Conservation (phyloP, 2,113 vertebrate genomes). For the Neofelis nebulosa region DNA sequence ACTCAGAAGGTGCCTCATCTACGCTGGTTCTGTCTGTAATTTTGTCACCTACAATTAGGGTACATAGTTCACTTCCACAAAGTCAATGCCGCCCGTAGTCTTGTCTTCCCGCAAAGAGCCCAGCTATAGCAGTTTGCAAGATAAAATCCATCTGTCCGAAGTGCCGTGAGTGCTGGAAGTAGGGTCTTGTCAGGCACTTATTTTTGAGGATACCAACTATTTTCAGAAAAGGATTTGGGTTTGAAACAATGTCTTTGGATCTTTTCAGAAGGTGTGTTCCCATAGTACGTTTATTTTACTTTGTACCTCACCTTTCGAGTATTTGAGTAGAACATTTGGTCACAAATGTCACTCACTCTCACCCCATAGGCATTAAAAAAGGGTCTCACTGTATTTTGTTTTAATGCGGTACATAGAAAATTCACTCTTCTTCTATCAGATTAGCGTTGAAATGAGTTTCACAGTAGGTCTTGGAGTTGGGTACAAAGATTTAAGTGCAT, state of each 20-base stretch:
- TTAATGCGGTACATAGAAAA: slow-evolving; percentile 47
- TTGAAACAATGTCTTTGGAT: not conserved
- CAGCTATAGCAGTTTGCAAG: not conserved
- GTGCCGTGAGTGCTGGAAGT: not conserved
- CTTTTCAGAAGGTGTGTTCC: slow-evolving; percentile 40
- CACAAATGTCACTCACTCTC: slow-evolving; percentile 67
- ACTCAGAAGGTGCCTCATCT: not conserved
- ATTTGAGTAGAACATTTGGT: slow-evolving; percentile 56
- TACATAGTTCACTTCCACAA: slow-evolving; percentile 28
- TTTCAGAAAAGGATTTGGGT: slow-evolving; percentile 34
- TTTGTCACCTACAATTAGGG: slow-evolving; percentile 50
- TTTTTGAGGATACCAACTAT: not conserved
- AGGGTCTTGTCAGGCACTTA: not conserved
- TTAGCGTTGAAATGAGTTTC: slow-evolving; percentile 72
- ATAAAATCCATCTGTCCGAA: not conserved
- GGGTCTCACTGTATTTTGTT: slow-evolving; percentile 55
- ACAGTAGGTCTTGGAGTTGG: slow-evolving; percentile 74
- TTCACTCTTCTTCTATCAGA: slow-evolving; percentile 62
- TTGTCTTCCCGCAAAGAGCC: slow-evolving; percentile 48
- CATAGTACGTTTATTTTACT: slow-evolving; percentile 25
- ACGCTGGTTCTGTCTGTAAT: slow-evolving; percentile 38
- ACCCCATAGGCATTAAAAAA: slow-evolving; percentile 60
- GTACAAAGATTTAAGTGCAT: slow-evolving; percentile 76
- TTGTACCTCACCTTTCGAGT: slow-evolving; percentile 43
- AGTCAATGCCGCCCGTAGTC: not conserved